Conservation (phyloP, 2,888 invertebrate genomes). For the Cheiracanthium punctorium region DNA sequence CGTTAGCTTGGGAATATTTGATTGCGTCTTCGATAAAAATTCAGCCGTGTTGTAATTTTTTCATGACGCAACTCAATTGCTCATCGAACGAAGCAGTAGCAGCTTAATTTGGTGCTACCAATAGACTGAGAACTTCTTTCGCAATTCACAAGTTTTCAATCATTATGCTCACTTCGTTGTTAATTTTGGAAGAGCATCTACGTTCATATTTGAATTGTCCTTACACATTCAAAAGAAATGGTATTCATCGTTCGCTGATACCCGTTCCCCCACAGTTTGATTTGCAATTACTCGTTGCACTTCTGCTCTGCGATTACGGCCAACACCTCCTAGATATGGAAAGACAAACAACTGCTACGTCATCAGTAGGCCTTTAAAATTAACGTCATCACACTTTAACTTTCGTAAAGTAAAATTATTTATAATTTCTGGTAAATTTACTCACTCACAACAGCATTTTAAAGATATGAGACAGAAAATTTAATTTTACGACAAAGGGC, state of each 20-base stretch:
- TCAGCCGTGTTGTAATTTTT: neutral
- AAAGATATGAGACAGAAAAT: too few relatives aligned
- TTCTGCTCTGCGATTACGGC: too few relatives aligned
- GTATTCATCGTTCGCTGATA: neutral
- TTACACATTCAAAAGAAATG: neutral
- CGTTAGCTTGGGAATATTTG: neutral
- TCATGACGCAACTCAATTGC: neutral
- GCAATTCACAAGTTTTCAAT: neutral
- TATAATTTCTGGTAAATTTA: too few relatives aligned
- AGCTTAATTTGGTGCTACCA: neutral
- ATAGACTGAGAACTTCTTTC: neutral
- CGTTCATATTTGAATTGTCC: neutral
- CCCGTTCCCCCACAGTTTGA: neutral
- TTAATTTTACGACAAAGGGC: too few relatives aligned
- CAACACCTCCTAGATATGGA: too few relatives aligned
- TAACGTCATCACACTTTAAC: too few relatives aligned
- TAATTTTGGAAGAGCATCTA: neutral
- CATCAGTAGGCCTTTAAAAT: too few relatives aligned
- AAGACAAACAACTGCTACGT: too few relatives aligned
- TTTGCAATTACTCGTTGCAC: too few relatives aligned
- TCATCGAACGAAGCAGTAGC: neutral
- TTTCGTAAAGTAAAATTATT: too few relatives aligned
- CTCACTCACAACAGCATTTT: too few relatives aligned
- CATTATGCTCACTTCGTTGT: neutral
- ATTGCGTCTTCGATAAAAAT: neutral